Evolutionary conservation across 2,113 vertebrate genomes (phyloP).

Genomic region (Glaucidium brasilianum): DNA sequence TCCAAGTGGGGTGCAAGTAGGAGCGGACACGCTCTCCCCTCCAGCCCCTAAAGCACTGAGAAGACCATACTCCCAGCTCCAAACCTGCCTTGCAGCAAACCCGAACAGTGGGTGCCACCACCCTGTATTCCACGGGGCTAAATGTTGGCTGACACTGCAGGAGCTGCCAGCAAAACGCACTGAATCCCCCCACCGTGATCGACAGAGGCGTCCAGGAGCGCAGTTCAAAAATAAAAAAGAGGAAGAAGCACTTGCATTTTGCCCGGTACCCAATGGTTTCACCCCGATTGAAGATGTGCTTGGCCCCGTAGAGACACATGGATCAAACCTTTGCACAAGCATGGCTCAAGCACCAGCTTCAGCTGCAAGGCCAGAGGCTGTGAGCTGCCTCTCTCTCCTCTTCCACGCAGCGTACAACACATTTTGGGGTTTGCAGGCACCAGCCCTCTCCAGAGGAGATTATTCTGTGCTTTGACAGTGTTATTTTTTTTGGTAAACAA

Average conservation of each 20-base stretch:
- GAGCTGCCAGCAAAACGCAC: not conserved
- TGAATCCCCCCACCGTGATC: rapidly evolving
- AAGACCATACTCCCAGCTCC: not conserved
- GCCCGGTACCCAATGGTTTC: not conserved
- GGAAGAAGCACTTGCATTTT: not conserved
- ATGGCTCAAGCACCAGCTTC: not conserved
- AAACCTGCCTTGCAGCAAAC: not conserved
- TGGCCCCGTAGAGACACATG: not conserved
- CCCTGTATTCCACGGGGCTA: not conserved
- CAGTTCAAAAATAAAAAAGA: not conserved
- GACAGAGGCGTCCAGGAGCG: not conserved
- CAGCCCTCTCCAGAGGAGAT: not conserved
- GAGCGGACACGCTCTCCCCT: not conserved
- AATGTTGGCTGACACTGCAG: not conserved
- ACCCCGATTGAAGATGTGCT: rapidly evolving
- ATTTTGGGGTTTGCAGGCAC: not conserved
- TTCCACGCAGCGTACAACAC: rapidly evolving
- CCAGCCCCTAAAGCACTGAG: not conserved
- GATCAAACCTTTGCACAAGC: not conserved
- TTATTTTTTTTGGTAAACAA: not conserved
- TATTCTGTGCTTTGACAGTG: not conserved
- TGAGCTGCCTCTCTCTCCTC: not conserved
- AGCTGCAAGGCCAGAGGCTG: not conserved
- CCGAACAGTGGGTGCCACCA: not conserved
- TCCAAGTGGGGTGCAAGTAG: not conserved